A percentile compares a stretch with the other conserved stretches of the same genome.
Conservation (phyloP, 2,113 vertebrate genomes). For the Nothobranchius furzeri region DNA sequence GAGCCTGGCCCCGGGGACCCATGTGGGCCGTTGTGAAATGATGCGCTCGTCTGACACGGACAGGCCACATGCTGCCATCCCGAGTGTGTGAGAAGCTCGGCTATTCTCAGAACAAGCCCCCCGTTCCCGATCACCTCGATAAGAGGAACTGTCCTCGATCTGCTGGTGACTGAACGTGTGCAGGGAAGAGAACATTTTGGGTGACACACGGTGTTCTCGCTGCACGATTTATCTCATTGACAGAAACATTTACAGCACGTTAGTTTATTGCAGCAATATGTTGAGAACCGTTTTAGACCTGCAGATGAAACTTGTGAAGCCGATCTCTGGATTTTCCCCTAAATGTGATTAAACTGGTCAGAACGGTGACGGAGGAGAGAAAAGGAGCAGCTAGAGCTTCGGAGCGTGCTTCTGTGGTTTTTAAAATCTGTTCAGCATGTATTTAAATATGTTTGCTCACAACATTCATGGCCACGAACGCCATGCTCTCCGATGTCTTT, state of each 20-base stretch:
- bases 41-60: constrained; percentile 59
- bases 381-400: constrained; percentile 3
- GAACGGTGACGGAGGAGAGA: not conserved
- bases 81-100: constrained; percentile 28
- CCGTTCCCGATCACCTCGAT: constrained; percentile 43
- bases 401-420: constrained; percentile 1
- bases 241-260: constrained; percentile 29
- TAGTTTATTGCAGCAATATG: constrained; percentile 8
- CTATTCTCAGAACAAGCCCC: constrained; percentile 57
- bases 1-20: constrained; percentile 15
- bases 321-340: too few species aligned
- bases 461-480: constrained; percentile 50
- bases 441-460: constrained; percentile 34
- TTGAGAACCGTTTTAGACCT: not conserved
- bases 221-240: constrained; percentile 19
- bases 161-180: not conserved
- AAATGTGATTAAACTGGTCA: constrained; percentile 1
- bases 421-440: constrained; percentile 34
- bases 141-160: constrained; percentile 4
- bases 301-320: too few species aligned
- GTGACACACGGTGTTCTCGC: constrained; percentile 26
- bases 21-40: constrained; percentile 31
- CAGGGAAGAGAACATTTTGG: too few species aligned
- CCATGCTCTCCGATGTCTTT: constrained; percentile 44
- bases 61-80: constrained; percentile 51